Evolutionary conservation across 2,888 invertebrate genomes (phyloP), one percentile per base, ranked within the genome.

Genomic region (Zygothrica quintamaculata): DNA sequence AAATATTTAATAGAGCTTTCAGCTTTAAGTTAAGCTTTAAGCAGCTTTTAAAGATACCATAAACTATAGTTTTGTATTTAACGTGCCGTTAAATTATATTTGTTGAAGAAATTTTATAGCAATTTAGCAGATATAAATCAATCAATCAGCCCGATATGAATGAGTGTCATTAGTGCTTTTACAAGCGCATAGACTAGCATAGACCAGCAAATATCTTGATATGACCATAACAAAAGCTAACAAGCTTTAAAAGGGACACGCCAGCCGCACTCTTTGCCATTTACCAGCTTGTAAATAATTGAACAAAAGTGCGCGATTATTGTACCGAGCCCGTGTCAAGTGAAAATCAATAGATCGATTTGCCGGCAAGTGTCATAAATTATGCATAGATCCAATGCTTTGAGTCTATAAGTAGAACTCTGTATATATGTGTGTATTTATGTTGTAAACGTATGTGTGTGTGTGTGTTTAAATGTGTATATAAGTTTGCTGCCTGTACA

Each of bases 331-430:
- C 31, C 57, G 52, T 74, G 71, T 74, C 71, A 74, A 72, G 74
- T 59, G 29, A 74, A 68, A 71, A 71, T 71, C 74, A 43, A 71
- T 72, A 33, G 34, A 74, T 72, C 69, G 71, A 72, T 72, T 64
- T 39, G 18, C n/a, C 46, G 31, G 15, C 25, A 18, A 22, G 43
- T 52, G 39, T 42, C 29, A 50, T 62, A 47, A 72, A 61, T 50
- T 26, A 44, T 55, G 34, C 34, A 36, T 40, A 40, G 9, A 26
- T 29, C n/a, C 29, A n/a, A 9, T n/a, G 55, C 46, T 31, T 31
- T 43, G 13, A 47, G 16, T 15, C 15, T 43, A 18, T 25, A 22
- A 22, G 18, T 22, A n/a, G n/a, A n/a, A n/a, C 18, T 22, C 18
- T 22, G 18, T 22, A 5, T 3, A 5, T 22, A 5, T 22, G 18